Conservation (phyloP, 2,113 vertebrate species). For the Psophia crepitans region DNA sequence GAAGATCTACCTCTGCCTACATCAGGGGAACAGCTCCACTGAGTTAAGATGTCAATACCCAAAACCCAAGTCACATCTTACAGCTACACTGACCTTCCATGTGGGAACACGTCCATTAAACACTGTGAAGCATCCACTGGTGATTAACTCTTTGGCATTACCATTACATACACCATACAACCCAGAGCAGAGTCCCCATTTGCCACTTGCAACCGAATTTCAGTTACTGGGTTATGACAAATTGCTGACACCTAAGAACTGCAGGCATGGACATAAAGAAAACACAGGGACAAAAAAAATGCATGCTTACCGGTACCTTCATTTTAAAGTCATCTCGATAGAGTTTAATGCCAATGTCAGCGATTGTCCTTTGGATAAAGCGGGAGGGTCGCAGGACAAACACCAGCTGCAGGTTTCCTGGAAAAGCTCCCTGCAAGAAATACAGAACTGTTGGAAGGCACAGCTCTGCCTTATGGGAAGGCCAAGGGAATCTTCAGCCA, state of each 20-base stretch:
- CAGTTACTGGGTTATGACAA: neutral
- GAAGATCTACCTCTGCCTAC: neutral
- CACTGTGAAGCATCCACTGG: neutral
- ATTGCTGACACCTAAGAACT: neutral
- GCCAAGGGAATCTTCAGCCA: neutral
- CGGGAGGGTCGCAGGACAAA: conserved; percentile 88
- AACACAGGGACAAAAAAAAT: conserved; percentile 15
- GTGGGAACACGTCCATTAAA: neutral
- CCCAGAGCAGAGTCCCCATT: neutral
- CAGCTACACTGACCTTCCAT: neutral
- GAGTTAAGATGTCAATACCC: neutral
- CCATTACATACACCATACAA: neutral
- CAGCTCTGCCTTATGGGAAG: neutral
- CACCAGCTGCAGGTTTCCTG: conserved; percentile 92
- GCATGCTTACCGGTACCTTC: conserved; percentile 93
- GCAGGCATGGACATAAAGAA: neutral
- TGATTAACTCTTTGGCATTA: neutral
- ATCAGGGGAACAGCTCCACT: neutral
- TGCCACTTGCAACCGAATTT: neutral
- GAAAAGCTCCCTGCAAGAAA: conserved; percentile 86
- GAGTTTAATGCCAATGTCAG: conserved; percentile 90
- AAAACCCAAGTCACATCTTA: neutral
- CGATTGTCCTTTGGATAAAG: conserved; percentile 88
- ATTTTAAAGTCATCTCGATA: conserved; percentile 95
- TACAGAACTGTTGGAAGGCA: neutral